Conservation (phyloP, 2,113 vertebrate species). For the Microtus ochrogaster region DNA sequence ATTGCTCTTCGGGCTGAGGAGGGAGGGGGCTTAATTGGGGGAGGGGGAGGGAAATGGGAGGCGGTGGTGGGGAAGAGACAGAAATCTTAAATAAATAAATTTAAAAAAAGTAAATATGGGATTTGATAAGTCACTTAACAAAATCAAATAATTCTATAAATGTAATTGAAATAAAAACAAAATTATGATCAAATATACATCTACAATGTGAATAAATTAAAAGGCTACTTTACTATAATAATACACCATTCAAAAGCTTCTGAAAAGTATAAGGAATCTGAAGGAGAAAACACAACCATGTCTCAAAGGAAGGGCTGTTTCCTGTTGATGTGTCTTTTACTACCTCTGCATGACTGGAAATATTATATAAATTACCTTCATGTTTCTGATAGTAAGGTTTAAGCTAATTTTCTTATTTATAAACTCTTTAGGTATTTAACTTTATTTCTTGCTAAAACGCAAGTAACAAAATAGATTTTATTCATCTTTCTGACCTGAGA, state of each 20-base stretch:
- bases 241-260: not conserved
- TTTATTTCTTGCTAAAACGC: not conserved
- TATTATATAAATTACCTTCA: not conserved
- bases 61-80: no score
- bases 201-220: not conserved
- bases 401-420: not conserved
- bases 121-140: constrained; percentile 77
- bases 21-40: no score
- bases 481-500: not conserved
- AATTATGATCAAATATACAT: constrained; percentile 6
- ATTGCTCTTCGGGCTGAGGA: no score
- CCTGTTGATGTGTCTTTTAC: not conserved
- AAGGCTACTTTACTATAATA: not conserved
- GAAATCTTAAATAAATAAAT: no score
- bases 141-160: constrained; percentile 72
- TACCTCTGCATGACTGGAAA: not conserved
- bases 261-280: not conserved
- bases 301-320: not conserved
- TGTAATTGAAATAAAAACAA: constrained; percentile 49
- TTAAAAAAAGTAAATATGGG: no score
- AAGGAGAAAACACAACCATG: not conserved
- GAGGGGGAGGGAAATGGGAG: no score
- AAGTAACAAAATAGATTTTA: not conserved
- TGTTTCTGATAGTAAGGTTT: not conserved
- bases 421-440: not conserved